These are phyloP conservation scores for Aporophyla lueneburgensis DNA, from an alignment of 2,888 invertebrate species.

Conservation along the genomic window DNA sequence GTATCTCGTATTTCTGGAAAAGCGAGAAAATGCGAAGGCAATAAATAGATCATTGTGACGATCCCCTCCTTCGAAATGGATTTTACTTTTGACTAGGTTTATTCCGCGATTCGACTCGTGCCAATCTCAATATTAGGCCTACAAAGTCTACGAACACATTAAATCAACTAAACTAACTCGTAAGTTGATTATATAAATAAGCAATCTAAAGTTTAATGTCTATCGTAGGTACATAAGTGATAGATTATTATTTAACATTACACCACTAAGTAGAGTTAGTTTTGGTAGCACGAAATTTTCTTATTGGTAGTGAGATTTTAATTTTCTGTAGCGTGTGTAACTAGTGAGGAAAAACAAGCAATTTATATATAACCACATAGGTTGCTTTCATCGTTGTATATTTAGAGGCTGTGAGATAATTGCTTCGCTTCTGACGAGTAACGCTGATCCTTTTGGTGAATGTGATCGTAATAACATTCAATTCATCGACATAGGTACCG, in stretches of 20 bases:
- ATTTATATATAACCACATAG: conserved; percentile 2
- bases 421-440: neutral
- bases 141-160: conserved; percentile 3
- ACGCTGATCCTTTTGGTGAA: neutral
- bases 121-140: conserved; percentile 19
- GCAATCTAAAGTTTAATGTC: conserved; percentile 20
- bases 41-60: conserved; percentile 53
- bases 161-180: conserved; percentile 18
- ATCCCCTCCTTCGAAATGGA: conserved; percentile 27
- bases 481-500: conserved; percentile 4
- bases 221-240: conserved; percentile 17
- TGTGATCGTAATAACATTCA: neutral
- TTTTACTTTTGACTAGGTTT: conserved; percentile 44
- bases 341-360: neutral
- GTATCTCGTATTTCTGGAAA: conserved; percentile 41
- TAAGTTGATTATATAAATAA: conserved; percentile 32
- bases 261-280: neutral
- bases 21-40: conserved; percentile 41
- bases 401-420: neutral
- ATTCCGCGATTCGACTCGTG: conserved; percentile 29
- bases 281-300: conserved; percentile 6
- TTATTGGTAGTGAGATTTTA: neutral
- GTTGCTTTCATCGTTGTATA: neutral
- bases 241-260: conserved; percentile 23
- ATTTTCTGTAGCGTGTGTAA: neutral